A percentile compares a stretch with the other conserved stretches of the same genome.
Conservation (phyloP, 2,888 invertebrate species). For the Hirtodrosophila confusa region DNA sequence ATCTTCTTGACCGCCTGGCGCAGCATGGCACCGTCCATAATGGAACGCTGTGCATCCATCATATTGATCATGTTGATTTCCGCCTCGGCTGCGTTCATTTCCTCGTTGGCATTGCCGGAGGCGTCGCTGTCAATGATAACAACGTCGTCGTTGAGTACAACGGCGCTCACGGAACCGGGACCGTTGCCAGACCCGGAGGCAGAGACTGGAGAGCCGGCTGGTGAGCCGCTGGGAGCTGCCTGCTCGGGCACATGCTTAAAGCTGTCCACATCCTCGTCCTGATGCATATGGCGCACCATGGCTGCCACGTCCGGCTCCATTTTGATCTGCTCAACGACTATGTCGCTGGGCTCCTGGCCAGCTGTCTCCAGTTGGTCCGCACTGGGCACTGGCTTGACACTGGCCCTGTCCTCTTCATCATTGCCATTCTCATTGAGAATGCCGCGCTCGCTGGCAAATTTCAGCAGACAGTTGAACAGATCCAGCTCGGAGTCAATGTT, state of each 20-base stretch:
- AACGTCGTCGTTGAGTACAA: constrained; percentile 64
- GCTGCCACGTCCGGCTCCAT: constrained; percentile 82
- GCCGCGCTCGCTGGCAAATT: constrained; percentile 87
- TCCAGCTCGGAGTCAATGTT: constrained; percentile 91
- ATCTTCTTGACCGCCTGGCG: constrained; percentile 90
- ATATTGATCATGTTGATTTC: constrained; percentile 72
- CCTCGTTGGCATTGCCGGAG: constrained; percentile 56
- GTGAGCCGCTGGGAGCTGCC: constrained; percentile 11
- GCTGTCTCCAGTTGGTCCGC: constrained; percentile 47
- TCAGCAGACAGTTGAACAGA: constrained; percentile 90
- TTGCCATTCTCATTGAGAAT: constrained; percentile 62
- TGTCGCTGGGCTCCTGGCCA: constrained; percentile 32
- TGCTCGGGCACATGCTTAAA: constrained; percentile 24
- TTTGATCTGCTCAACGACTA: constrained; percentile 79
- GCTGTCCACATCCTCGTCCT: constrained; percentile 62
- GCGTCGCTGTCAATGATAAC: constrained; percentile 81
- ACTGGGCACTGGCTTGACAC: constrained; percentile 4
- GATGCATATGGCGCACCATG: constrained; percentile 76
- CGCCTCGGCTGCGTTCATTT: constrained; percentile 49
- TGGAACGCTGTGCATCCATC: constrained; percentile 78
- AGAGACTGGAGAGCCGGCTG: constrained; percentile 18
- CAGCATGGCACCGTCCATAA: constrained; percentile 83
- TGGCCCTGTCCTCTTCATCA: constrained; percentile 32
- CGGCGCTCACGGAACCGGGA: constrained; percentile 10
- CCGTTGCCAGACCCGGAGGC: constrained; percentile 10